Evolutionary conservation across 2,797 vertebrate species (phyloP).

Genomic region (Hafferia zeledoni): DNA sequence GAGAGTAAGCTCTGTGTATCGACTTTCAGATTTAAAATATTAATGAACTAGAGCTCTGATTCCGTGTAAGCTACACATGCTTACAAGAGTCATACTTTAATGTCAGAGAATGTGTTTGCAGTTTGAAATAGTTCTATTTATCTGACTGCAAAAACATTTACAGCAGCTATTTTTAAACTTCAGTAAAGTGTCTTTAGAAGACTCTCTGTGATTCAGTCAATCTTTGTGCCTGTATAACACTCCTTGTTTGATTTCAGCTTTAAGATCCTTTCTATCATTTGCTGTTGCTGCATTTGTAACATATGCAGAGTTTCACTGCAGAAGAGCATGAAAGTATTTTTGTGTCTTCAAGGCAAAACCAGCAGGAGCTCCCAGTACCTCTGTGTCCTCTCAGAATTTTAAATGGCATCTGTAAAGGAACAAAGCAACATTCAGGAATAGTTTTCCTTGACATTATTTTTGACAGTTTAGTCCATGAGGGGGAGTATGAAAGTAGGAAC

Average conservation of each 20-base stretch:
- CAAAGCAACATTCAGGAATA: background rate
- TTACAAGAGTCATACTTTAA: background rate
- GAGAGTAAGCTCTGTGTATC: background rate
- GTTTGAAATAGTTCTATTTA: background rate
- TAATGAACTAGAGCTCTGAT: background rate
- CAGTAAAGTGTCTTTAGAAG: background rate
- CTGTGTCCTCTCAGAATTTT: conserved; percentile 68
- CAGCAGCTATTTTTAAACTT: background rate
- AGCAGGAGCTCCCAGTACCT: conserved; percentile 70
- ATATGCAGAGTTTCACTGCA: conserved; percentile 74
- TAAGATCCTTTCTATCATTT: background rate
- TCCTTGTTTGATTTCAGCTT: background rate
- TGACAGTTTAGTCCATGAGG: background rate
- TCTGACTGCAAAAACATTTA: background rate
- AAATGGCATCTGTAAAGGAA: conserved; percentile 65
- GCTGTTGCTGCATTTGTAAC: background rate
- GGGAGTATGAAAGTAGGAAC: background rate
- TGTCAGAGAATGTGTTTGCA: accelerated
- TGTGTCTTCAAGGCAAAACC: conserved; percentile 76
- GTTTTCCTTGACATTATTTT: background rate
- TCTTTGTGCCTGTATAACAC: background rate
- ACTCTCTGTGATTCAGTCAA: background rate
- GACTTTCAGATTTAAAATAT: background rate
- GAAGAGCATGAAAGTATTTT: conserved; percentile 74
- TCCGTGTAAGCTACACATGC: background rate